phyloP scores from a whole-genome alignment of 35 echinoderm and acorn worm species.

The Antedon bifida region DNA sequence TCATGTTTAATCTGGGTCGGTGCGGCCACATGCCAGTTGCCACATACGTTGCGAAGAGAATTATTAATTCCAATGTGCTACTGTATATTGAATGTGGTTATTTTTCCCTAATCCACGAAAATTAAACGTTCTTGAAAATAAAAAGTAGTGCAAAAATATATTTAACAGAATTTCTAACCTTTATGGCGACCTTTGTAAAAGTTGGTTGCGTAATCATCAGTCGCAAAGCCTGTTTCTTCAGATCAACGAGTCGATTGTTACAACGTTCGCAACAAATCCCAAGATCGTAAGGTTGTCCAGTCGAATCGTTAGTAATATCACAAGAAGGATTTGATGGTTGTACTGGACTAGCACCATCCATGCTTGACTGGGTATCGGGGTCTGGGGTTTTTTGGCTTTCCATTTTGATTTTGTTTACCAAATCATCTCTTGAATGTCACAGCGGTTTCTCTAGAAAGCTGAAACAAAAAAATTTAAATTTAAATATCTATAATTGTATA shows the following conservation, averaged over 20 bases:
- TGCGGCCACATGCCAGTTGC: too few relatives aligned
- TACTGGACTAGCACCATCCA: background rate
- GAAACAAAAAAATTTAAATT: too few relatives aligned
- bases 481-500: too few relatives aligned
- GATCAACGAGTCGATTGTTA: constrained; percentile 88
- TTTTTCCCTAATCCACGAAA: too few relatives aligned
- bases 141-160: too few relatives aligned
- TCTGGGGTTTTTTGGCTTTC: background rate
- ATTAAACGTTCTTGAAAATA: too few relatives aligned
- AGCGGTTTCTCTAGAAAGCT: too few relatives aligned
- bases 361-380: background rate
- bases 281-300: background rate
- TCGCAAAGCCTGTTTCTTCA: constrained; percentile 86
- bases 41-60: too few relatives aligned
- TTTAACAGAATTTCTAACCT: constrained; percentile 57
- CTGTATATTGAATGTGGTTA: too few relatives aligned
- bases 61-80: too few relatives aligned
- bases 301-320: background rate
- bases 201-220: constrained; percentile 89
- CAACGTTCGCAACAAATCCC: constrained; percentile 95
- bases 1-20: too few relatives aligned
- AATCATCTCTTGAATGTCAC: too few relatives aligned
- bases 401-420: background rate
- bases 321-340: background rate
- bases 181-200: constrained; percentile 72